phyloP scores from a whole-genome alignment of 2,888 invertebrate species.

The Sceliomorpha sp. region DNA sequence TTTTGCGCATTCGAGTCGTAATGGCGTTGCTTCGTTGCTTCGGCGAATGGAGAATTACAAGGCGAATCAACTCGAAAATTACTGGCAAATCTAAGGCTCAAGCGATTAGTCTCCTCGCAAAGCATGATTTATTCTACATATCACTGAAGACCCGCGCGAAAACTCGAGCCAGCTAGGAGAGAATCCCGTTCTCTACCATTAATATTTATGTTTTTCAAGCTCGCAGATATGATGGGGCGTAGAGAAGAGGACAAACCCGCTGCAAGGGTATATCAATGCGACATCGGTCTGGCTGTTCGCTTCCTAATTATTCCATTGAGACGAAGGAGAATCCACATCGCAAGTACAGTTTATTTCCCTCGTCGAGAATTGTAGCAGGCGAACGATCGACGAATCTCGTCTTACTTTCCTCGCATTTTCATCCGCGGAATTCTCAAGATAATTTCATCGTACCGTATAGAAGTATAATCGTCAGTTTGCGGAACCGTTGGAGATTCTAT shows the following conservation, averaged over 20 bases:
- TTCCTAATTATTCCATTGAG: slow-evolving; percentile 39
- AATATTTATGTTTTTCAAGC: slow-evolving; percentile 40
- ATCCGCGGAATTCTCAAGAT: background rate
- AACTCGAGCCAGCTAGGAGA: slow-evolving; percentile 4
- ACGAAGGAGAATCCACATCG: slow-evolving; percentile 6
- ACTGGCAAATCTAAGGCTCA: slow-evolving; percentile 45
- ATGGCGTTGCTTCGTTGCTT: slow-evolving; percentile 5
- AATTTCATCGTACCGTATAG: background rate
- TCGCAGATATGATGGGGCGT: slow-evolving; percentile 20
- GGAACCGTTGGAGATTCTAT: too few species aligned
- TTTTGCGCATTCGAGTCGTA: background rate
- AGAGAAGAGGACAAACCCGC: slow-evolving; percentile 22
- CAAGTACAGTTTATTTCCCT: slow-evolving; percentile 6
- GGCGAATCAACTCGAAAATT: slow-evolving; percentile 49
- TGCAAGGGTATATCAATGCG: slow-evolving; percentile 35
- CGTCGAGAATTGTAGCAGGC: slow-evolving; percentile 1
- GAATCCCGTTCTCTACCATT: slow-evolving; percentile 35
- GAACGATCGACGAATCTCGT: slow-evolving; percentile 8
- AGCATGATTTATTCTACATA: slow-evolving; percentile 24
- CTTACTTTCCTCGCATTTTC: background rate
- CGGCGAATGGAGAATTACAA: slow-evolving; percentile 30
- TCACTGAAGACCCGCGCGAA: slow-evolving; percentile 8
- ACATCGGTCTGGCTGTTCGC: slow-evolving; percentile 21
- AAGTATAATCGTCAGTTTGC: too few species aligned
- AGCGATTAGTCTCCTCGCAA: slow-evolving; percentile 41